Conservation (phyloP, 2,888 invertebrate species). For the Drosophila tanythrix region DNA sequence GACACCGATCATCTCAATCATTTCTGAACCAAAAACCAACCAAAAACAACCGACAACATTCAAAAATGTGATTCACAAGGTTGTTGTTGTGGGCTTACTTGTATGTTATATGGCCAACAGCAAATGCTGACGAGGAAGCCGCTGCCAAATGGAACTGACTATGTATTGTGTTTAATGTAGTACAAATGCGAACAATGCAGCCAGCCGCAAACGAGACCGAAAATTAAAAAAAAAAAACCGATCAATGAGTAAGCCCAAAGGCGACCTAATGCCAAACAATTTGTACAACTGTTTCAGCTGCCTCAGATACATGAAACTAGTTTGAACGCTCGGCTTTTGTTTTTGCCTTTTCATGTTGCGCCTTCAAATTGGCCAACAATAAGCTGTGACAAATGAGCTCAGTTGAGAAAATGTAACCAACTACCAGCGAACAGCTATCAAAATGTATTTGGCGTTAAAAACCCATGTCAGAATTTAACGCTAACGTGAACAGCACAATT, state of each 20-base stretch:
- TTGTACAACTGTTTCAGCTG: slow-evolving; percentile 56
- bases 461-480: slow-evolving; percentile 78
- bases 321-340: slow-evolving; percentile 34
- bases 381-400: slow-evolving; percentile 69
- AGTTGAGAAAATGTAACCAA: slow-evolving; percentile 48
- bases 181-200: slow-evolving; percentile 57
- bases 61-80: slow-evolving; percentile 64
- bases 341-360: slow-evolving; percentile 27
- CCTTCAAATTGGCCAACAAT: slow-evolving; percentile 61
- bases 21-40: slow-evolving; percentile 22
- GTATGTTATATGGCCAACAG: slow-evolving; percentile 46
- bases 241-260: slow-evolving; percentile 56
- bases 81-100: slow-evolving; percentile 42
- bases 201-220: slow-evolving; percentile 20
- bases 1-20: slow-evolving; percentile 53
- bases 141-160: slow-evolving; percentile 21
- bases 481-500: slow-evolving; percentile 44
- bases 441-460: slow-evolving; percentile 65
- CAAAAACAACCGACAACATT: slow-evolving; percentile 28
- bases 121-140: slow-evolving; percentile 72
- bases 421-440: slow-evolving; percentile 31
- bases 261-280: slow-evolving; percentile 52
- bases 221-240: slow-evolving; percentile 22
- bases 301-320: slow-evolving; percentile 60
- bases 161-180: slow-evolving; percentile 11